Base-by-base conservation (phyloP, 1,140 invertebrate species). In the Augochlora pura region DNA sequence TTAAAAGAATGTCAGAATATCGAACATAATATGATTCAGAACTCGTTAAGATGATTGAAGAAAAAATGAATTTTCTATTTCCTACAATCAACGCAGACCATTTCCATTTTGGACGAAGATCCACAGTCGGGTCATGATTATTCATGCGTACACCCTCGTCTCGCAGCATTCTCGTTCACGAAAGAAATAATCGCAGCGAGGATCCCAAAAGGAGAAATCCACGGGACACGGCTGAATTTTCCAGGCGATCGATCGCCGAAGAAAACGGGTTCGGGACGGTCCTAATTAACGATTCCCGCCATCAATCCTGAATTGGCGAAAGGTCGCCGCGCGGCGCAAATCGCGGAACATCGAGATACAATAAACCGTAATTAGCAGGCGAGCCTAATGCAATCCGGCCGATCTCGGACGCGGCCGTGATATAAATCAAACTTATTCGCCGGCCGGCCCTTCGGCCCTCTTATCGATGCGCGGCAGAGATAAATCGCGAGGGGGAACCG, bases 291-390 rank as follows among this genome's bases (percentile, higher is more conserved):
- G 54, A 75, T 75, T 75, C 63, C 23, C 16, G 49, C 32, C 63
- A 59, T 75, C 60, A 38, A 75, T 67, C 46, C 21, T 23, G 25
- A 21, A 42, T 32, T 23, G 25, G 42, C 71, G n/a, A 54, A 27
- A 25, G 66, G 7, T 32, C 18, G 66, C 21, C 27, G 67, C 21
- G 25, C 16, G 25, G 42, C 32, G 23, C 16, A 67, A 75, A 67
- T 21, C 63, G 49, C 49, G 73, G 9, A 54, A 32, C 62, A 21
- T 54, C 27, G 27, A 23, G 62, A 54, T 39, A 64, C 71, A 65
- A 65, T 65, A 65, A 74, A 52, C 49, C 16, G 68, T 82, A 83
- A 84, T 84, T 84, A 83, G 60, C 27, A 69, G n/a, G 21, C 72
- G 32, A 54, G 32, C 27, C 62, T 65, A 65, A 74, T 54, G 72